Percentiles rank a stretch among this genome's conserved stretches.
These are phyloP conservation scores for Eutolmus rufibarbis DNA, from an alignment of 2,888 invertebrate genomes.

Conservation along the genomic window DNA sequence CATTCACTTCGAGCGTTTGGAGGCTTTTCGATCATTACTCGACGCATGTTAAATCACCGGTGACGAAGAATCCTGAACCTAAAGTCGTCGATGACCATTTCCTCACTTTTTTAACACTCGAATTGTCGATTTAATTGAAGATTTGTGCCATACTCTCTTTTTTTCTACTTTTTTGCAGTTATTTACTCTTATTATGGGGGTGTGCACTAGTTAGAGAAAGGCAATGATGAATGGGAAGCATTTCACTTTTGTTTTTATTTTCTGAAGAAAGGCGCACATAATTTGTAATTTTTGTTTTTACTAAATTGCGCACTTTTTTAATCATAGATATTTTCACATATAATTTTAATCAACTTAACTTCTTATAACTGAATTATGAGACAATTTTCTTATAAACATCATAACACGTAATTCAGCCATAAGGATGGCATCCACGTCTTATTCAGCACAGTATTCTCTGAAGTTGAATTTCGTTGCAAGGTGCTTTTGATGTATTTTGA, in stretches of 20 bases:
- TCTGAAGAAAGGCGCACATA: neutral
- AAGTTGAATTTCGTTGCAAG: no score
- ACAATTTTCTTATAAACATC: no score
- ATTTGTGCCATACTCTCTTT: neutral
- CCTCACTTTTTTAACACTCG: constrained; percentile 2
- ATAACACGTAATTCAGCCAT: no score
- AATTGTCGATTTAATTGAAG: neutral
- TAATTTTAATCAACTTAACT: no score
- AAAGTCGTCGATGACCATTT: neutral
- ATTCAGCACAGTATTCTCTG: no score
- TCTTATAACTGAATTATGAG: no score
- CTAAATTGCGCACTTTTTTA: no score
- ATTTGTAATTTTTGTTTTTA: neutral
- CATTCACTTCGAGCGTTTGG: neutral
- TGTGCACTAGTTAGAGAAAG: neutral
- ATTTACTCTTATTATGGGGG: neutral
- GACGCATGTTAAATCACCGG: constrained; percentile 25
- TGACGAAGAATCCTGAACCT: neutral
- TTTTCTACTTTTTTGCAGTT: neutral
- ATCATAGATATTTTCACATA: no score
- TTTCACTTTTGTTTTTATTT: neutral
- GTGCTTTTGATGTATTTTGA: no score
- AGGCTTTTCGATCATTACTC: neutral
- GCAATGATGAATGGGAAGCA: neutral
- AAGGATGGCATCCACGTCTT: no score